A percentile compares a stretch with the other conserved stretches of the same genome.
Conservation (phyloP, 2,113 vertebrate species). For the Calidris pygmaea region DNA sequence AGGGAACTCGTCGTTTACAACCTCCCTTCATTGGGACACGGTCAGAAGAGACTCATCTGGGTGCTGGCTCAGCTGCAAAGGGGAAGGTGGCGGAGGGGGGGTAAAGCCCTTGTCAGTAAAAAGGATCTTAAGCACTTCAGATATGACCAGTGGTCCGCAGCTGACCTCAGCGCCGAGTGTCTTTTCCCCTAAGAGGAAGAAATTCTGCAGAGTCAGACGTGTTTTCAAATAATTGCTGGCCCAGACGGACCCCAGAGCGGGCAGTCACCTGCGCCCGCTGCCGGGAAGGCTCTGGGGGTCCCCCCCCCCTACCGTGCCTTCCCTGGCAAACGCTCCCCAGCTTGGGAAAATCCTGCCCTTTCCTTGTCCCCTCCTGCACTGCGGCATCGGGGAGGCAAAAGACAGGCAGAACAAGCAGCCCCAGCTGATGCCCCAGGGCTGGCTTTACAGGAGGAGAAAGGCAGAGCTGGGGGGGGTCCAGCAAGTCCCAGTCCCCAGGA, state of each 20-base stretch:
- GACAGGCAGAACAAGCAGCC: not conserved
- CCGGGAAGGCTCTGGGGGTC: not conserved
- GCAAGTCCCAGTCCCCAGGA: not conserved
- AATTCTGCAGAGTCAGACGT: not conserved
- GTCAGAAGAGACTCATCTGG: not conserved
- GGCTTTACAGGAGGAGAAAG: not conserved
- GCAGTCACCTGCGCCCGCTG: not conserved
- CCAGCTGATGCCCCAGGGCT: fast-evolving
- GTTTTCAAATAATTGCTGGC: not conserved
- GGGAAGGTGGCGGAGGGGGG: not conserved
- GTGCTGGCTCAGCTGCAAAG: not conserved
- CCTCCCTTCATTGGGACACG: fast-evolving
- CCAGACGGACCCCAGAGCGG: fast-evolving
- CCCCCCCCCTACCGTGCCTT: too few species aligned
- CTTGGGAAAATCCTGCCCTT: fast-evolving
- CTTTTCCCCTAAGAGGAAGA: not conserved
- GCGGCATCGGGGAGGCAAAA: not conserved
- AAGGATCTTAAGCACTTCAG: not conserved
- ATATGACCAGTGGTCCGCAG: not conserved
- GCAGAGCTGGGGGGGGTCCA: fast-evolving
- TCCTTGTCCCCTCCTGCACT: not conserved
- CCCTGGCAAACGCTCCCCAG: fast-evolving
- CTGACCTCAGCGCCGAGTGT: not conserved
- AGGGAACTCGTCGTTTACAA: not conserved
- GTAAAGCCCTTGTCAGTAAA: not conserved